These are phyloP conservation scores for Phenacoccus solenopsis DNA, from an alignment of 1,140 invertebrate genomes.

Conservation along the genomic window DNA sequence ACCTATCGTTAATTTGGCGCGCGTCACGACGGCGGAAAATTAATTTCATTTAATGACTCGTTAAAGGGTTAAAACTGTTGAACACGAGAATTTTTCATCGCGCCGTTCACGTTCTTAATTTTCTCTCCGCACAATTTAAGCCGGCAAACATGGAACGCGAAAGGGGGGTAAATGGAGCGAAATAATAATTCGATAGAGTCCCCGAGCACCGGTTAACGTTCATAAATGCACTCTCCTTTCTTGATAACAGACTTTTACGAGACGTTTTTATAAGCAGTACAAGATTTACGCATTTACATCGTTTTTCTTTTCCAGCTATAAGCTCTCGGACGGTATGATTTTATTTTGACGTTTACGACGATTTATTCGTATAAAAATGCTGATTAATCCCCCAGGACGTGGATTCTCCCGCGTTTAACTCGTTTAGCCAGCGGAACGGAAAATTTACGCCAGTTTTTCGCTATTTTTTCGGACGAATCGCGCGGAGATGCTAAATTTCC, in stretches of 20 bases:
- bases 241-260: neutral
- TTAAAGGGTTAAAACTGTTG: conserved; percentile 2
- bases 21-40: too few relatives aligned
- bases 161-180: neutral
- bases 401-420: too few relatives aligned
- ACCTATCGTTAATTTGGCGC: too few relatives aligned
- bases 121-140: neutral
- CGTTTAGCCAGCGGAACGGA: too few relatives aligned
- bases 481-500: too few relatives aligned
- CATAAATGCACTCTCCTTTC: neutral
- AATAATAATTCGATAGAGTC: conserved; percentile 3
- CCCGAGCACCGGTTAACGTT: neutral
- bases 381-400: conserved; percentile 1
- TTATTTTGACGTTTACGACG: neutral
- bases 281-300: conserved; percentile 2
- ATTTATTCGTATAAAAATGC: neutral
- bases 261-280: neutral
- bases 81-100: neutral
- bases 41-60: conserved; percentile 3
- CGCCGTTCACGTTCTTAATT: neutral
- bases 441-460: too few relatives aligned
- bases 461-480: too few relatives aligned
- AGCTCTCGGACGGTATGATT: neutral
- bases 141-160: neutral
- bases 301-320: neutral